Conservation (phyloP, 2,888 invertebrate species). For the Elmis aenea region DNA sequence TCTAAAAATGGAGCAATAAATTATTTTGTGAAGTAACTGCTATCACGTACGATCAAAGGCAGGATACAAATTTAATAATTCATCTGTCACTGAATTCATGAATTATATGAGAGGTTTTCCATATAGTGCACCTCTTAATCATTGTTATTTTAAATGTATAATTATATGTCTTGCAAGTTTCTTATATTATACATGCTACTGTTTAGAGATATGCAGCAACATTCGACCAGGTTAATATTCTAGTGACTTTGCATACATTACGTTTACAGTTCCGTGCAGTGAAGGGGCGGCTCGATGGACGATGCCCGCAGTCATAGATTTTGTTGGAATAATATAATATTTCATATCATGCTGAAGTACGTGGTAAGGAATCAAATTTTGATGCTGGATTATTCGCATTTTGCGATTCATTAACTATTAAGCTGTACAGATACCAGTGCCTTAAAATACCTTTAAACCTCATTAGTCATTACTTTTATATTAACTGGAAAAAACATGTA, state of each 20-base stretch:
- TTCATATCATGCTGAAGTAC: constrained; percentile 6
- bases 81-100: constrained; percentile 30
- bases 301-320: constrained; percentile 22
- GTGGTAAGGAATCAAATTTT: constrained; percentile 14
- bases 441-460: too few species aligned
- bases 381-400: too few species aligned
- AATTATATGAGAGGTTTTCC: constrained; percentile 25
- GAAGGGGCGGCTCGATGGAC: constrained; percentile 13
- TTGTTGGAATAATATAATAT: constrained; percentile 15
- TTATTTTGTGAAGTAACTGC: constrained; percentile 18
- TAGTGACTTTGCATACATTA: constrained; percentile 14
- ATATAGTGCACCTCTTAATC: constrained; percentile 42
- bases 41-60: constrained; percentile 21
- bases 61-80: constrained; percentile 24
- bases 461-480: too few species aligned
- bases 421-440: too few species aligned
- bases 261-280: constrained; percentile 11
- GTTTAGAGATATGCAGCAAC: constrained; percentile 36
- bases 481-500: too few species aligned
- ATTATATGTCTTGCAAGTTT: constrained; percentile 44
- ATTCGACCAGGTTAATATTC: constrained; percentile 22
- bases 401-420: too few species aligned
- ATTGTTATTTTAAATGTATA: constrained; percentile 48
- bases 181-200: constrained; percentile 47
- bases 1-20: constrained; percentile 14